These are phyloP conservation scores for Lamprotornis superbus DNA, from an alignment of 2,113 vertebrate species.

Conservation along the genomic window DNA sequence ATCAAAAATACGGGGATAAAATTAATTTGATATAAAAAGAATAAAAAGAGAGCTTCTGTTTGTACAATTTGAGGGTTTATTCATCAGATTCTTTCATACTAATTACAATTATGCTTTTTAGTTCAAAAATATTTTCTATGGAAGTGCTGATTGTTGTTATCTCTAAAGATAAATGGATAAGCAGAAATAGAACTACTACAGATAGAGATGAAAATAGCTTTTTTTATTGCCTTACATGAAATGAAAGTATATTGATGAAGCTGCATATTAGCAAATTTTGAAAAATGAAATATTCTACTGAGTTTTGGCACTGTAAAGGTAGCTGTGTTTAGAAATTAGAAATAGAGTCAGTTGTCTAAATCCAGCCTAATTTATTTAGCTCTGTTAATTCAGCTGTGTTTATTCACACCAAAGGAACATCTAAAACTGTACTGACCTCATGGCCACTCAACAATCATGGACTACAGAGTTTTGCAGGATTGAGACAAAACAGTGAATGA, in stretches of 20 bases:
- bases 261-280: background rate
- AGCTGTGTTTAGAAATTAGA: background rate
- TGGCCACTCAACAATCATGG: rapidly evolving
- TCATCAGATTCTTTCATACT: slow-evolving; percentile 28
- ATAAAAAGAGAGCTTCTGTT: background rate
- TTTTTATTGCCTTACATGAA: background rate
- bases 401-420: background rate
- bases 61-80: background rate
- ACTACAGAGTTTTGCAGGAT: background rate
- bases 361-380: background rate
- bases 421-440: background rate
- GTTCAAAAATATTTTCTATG: slow-evolving; percentile 9
- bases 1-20: background rate
- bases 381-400: background rate
- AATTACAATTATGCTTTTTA: background rate
- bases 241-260: background rate
- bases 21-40: background rate
- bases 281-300: background rate
- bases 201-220: background rate
- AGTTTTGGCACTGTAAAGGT: background rate
- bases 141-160: slow-evolving; percentile 19
- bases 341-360: background rate
- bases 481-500: background rate
- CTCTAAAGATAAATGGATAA: background rate
- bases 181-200: slow-evolving; percentile 15